phyloP scores from a whole-genome alignment of 2,888 invertebrate species.

The Ptychoptera contaminata region DNA sequence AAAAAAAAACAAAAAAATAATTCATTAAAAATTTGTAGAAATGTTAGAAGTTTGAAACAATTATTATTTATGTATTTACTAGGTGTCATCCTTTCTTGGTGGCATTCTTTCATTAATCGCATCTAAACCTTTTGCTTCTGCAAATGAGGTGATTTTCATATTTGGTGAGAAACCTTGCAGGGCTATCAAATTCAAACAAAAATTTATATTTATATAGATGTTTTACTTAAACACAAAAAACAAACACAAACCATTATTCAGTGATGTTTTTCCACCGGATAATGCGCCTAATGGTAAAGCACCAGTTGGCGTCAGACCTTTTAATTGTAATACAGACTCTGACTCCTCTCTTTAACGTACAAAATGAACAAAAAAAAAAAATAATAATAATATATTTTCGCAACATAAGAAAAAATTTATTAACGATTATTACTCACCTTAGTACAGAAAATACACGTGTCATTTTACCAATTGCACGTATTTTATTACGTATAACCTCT shows the following conservation, averaged over 20 bases:
- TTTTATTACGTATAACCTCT: constrained; percentile 99
- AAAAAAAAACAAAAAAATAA: too few relatives aligned
- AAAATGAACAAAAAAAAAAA: too few relatives aligned
- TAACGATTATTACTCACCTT: constrained; percentile 28
- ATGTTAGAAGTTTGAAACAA: too few relatives aligned
- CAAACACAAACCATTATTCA: constrained; percentile 58
- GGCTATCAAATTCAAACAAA: constrained; percentile 33
- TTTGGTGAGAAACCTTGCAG: constrained; percentile 92
- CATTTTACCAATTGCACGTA: constrained; percentile 99
- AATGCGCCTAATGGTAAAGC: constrained; percentile 91
- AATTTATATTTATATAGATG: background rate
- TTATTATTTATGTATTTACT: too few relatives aligned
- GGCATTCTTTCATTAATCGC: constrained; percentile 99
- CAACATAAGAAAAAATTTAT: too few relatives aligned
- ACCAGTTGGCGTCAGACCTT: constrained; percentile 96
- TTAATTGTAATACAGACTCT: constrained; percentile 95
- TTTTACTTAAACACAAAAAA: too few relatives aligned
- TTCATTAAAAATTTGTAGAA: too few relatives aligned
- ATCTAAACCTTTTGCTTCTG: constrained; percentile 96
- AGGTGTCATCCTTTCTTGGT: constrained; percentile 69
- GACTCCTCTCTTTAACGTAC: constrained; percentile 72
- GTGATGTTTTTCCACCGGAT: constrained; percentile 90
- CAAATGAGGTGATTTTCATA: constrained; percentile 96
- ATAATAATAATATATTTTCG: constrained; percentile 25
- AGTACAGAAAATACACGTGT: constrained; percentile 98